Evolutionary conservation across 2,888 invertebrate genomes (phyloP), one percentile per base, ranked within the genome.

Genomic region (Lapara coniferarum): DNA sequence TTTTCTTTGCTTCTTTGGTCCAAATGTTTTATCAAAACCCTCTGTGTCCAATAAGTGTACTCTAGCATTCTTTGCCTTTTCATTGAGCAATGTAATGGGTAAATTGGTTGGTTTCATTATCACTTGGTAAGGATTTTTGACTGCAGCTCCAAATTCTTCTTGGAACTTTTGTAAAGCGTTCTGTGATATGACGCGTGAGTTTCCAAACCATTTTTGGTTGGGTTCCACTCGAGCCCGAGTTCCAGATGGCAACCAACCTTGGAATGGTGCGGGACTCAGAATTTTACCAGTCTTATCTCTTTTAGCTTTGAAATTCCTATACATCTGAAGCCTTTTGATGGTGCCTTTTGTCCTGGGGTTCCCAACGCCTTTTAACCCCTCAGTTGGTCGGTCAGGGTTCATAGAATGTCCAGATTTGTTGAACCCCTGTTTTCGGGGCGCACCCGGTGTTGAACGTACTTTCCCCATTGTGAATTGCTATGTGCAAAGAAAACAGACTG

Each of bases 141-240:
- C 95, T 49, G 97, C 99, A 81, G 97, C 97, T 19, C 98, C 98
- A 85, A 99, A 96, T 91, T 99, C 99, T 57, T 97, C 97, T 93
- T 99, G 97, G 82, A 98, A 98, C 84, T 97, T 97, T 88, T 98
- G 98, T 49, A 98, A 85, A 0, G 97, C 96, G 81, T 95, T 96
- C 90, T 99, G 99, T 0, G 98, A 97, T 77, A 99, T 98, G 0
- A 99, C 99, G 74, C 99, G 95, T 0, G 99, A 99, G 87, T 99
- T 99, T 16, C 99, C 99, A 89, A 99, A 99, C 99, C 99, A 99
- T 87, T 97, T 98, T 81, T 98, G 98, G 78, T 98, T 99, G 2
- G 99, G 99, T 90, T 99, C 99, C 0, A 99, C 98, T 71, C 99
- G 95, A 49, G 99, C 98, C 85, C 97, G 96, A 0, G 98, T 96